Percentiles rank a stretch among this genome's conserved stretches.
phyloP scores from a whole-genome alignment of 2,888 invertebrate species.

The Ceratothoa steindachneri region DNA sequence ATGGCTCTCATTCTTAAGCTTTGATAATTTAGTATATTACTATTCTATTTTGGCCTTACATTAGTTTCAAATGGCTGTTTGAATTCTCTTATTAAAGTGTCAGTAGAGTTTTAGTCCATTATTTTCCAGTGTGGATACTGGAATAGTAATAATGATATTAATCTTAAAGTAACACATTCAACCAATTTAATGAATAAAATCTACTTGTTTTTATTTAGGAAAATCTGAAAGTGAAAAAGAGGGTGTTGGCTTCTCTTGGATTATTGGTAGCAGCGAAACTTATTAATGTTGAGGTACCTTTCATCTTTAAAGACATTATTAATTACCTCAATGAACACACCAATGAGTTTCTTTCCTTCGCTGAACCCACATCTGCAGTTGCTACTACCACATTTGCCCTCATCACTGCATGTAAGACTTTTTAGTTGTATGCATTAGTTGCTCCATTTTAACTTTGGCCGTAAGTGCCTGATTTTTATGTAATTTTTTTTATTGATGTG shows the following conservation, averaged over 20 bases:
- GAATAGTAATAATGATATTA: too few species aligned
- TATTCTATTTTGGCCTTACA: too few species aligned
- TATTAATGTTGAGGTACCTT: slow-evolving; percentile 21
- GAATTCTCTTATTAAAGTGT: too few species aligned
- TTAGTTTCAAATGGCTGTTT: too few species aligned
- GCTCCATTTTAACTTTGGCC: neutral
- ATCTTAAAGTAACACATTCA: too few species aligned
- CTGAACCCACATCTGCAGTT: slow-evolving; percentile 59
- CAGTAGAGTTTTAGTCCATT: too few species aligned
- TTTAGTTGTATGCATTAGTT: neutral
- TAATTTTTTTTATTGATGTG: neutral
- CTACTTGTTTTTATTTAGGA: slow-evolving; percentile 22
- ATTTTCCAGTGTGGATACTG: too few species aligned
- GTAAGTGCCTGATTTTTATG: neutral
- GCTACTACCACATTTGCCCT: slow-evolving; percentile 73
- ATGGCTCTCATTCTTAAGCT: too few species aligned
- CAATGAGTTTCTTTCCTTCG: slow-evolving; percentile 54
- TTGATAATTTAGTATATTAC: too few species aligned
- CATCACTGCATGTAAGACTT: slow-evolving; percentile 80
- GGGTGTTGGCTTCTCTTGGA: slow-evolving; percentile 7
- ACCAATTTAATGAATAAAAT: too few species aligned
- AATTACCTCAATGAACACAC: slow-evolving; percentile 74
- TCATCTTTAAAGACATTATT: slow-evolving; percentile 62
- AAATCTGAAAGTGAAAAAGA: slow-evolving; percentile 53
- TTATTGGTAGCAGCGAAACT: slow-evolving; percentile 21